phyloP scores from a whole-genome alignment of 2,888 invertebrate species.

The Dioctria linearis region DNA sequence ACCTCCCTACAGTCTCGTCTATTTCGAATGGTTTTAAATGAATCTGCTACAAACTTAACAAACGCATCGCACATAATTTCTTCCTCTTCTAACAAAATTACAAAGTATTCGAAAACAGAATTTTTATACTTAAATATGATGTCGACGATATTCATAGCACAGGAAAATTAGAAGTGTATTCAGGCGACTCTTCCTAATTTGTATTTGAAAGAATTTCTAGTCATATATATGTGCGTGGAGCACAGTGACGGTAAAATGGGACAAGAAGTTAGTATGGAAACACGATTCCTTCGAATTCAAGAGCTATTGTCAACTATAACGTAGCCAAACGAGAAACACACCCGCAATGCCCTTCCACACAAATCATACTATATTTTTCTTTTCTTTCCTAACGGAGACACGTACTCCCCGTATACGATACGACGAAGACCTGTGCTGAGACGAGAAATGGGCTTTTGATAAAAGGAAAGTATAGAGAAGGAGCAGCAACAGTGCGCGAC shows the following conservation, averaged over 20 bases:
- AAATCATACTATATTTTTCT: not conserved
- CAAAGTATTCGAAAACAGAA: too few species aligned
- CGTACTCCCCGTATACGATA: too few species aligned
- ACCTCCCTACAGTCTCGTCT: too few species aligned
- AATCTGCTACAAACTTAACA: too few species aligned
- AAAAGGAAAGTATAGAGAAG: not conserved
- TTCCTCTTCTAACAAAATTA: too few species aligned
- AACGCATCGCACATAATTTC: too few species aligned
- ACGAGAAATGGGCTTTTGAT: conserved; percentile 18
- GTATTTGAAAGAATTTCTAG: conserved; percentile 38
- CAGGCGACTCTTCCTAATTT: conserved; percentile 36
- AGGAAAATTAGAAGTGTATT: conserved; percentile 46
- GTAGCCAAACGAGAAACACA: conserved; percentile 32
- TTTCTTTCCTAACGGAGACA: not conserved
- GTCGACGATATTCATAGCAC: conserved; percentile 1
- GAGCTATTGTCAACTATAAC: conserved; percentile 37
- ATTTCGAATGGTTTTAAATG: too few species aligned
- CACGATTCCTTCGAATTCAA: conserved; percentile 46
- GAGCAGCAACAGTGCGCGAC: not conserved
- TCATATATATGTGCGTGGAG: not conserved
- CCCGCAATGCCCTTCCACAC: not conserved
- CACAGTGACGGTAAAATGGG: conserved; percentile 8
- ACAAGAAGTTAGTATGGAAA: conserved; percentile 16
- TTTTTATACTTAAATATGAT: not conserved
- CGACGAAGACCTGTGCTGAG: not conserved